These are phyloP conservation scores for Chelonia mydas DNA, from an alignment of 2,797 vertebrate genomes.

Conservation along the genomic window DNA sequence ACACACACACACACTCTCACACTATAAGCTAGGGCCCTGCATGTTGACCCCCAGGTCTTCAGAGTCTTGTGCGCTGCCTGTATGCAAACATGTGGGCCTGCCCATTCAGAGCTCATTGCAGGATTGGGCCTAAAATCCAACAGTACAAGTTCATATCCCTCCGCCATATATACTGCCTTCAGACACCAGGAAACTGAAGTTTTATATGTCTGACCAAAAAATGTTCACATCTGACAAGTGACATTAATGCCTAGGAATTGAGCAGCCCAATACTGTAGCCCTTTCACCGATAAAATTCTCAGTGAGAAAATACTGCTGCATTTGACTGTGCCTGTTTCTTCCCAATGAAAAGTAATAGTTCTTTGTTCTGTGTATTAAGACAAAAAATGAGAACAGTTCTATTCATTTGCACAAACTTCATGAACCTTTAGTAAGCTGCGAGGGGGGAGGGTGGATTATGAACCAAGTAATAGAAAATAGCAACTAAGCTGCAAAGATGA, in stretches of 20 bases:
- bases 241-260: not conserved
- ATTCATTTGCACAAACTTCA: constrained; percentile 37
- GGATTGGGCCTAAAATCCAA: not conserved
- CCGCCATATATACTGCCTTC: not conserved
- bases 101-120: not conserved
- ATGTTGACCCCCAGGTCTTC: not conserved
- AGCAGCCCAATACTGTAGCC: not conserved
- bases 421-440: constrained; percentile 28
- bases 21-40: not conserved
- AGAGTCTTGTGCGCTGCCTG: not conserved
- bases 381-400: constrained; percentile 33
- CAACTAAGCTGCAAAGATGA: constrained; percentile 51
- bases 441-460: constrained; percentile 18
- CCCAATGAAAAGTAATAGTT: constrained; percentile 8
- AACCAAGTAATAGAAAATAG: constrained; percentile 53
- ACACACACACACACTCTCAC: too few species aligned
- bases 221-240: not conserved
- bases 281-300: not conserved
- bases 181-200: not conserved
- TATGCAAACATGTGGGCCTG: not conserved
- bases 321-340: constrained; percentile 49
- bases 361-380: not conserved
- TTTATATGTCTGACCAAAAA: not conserved
- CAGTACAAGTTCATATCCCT: not conserved
- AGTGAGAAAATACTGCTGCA: constrained; percentile 12